phyloP scores from a whole-genome alignment of 2,888 invertebrate species.

The Philereme vetulata region DNA sequence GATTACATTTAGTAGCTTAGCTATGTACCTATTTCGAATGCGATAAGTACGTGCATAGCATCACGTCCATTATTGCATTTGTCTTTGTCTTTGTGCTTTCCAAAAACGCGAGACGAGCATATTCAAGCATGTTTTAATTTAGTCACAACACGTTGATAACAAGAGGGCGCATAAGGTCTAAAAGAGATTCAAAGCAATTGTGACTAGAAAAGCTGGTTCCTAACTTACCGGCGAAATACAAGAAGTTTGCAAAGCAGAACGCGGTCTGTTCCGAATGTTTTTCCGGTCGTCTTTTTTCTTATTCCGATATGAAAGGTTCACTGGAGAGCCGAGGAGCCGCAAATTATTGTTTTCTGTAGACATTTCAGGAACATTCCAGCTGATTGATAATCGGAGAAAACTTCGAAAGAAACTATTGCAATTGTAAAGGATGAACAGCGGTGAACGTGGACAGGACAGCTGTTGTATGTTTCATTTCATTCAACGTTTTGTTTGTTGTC shows the following conservation, averaged over 20 bases:
- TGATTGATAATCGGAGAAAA: slow-evolving; percentile 20
- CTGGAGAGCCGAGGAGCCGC: slow-evolving; percentile 75
- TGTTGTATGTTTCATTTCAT: background rate
- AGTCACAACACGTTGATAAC: no score
- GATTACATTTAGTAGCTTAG: no score
- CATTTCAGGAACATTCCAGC: slow-evolving; percentile 65
- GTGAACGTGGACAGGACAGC: slow-evolving; percentile 1
- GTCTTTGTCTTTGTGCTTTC: no score
- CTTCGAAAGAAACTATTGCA: background rate
- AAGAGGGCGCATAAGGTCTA: no score
- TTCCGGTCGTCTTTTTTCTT: slow-evolving; percentile 75
- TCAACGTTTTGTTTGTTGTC: slow-evolving; percentile 45
- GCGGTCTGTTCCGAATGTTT: slow-evolving; percentile 66
- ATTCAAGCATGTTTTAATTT: no score
- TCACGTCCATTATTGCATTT: no score
- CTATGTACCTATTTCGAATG: no score
- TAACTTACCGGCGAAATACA: slow-evolving; percentile 64
- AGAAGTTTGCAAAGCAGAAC: slow-evolving; percentile 73
- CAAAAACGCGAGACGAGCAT: no score
- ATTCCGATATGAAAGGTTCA: slow-evolving; percentile 70
- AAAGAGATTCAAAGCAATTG: no score
- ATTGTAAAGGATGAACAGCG: no score
- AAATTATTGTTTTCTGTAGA: slow-evolving; percentile 75
- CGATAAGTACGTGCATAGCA: no score
- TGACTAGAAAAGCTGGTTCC: no score